These are phyloP conservation scores for Sminthurinus signatus DNA, from an alignment of 1,140 invertebrate species.

Conservation along the genomic window DNA sequence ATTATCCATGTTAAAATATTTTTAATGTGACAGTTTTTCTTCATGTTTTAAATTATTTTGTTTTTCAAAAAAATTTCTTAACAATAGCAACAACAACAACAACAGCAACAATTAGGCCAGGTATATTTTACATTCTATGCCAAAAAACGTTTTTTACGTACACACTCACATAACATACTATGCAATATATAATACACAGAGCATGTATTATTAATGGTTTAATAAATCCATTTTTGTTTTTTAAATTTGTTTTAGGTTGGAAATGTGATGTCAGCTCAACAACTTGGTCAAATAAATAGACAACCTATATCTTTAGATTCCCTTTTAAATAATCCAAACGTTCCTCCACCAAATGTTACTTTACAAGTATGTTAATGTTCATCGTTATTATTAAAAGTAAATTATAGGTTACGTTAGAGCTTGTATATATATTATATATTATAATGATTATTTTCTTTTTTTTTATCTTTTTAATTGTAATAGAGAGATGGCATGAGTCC, in stretches of 20 bases:
- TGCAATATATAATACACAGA: too few species aligned
- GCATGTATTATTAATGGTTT: too few species aligned
- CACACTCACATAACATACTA: too few species aligned
- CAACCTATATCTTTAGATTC: slow-evolving; percentile 15
- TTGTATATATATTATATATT: too few species aligned
- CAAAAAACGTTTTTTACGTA: slow-evolving; percentile 2
- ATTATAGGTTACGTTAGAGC: too few species aligned
- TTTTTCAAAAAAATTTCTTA: too few species aligned
- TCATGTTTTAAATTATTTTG: too few species aligned
- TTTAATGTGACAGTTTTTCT: too few species aligned
- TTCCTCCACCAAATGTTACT: slow-evolving; percentile 30
- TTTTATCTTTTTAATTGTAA: background rate
- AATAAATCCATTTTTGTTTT: background rate
- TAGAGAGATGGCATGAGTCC: slow-evolving; percentile 21
- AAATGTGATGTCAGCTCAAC: slow-evolving; percentile 20
- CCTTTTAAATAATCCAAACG: slow-evolving; percentile 25
- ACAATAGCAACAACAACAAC: slow-evolving; percentile 44
- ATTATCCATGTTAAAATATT: too few species aligned
- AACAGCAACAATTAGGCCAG: slow-evolving; percentile 19
- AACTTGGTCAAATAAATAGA: slow-evolving; percentile 42
- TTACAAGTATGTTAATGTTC: slow-evolving; percentile 13
- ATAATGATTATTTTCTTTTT: background rate
- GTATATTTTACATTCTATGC: background rate
- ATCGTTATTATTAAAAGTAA: too few species aligned
- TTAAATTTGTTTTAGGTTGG: slow-evolving; percentile 3